These are phyloP conservation scores for Parnassius glacialis DNA, from an alignment of 2,888 invertebrate species.

Conservation along the genomic window DNA sequence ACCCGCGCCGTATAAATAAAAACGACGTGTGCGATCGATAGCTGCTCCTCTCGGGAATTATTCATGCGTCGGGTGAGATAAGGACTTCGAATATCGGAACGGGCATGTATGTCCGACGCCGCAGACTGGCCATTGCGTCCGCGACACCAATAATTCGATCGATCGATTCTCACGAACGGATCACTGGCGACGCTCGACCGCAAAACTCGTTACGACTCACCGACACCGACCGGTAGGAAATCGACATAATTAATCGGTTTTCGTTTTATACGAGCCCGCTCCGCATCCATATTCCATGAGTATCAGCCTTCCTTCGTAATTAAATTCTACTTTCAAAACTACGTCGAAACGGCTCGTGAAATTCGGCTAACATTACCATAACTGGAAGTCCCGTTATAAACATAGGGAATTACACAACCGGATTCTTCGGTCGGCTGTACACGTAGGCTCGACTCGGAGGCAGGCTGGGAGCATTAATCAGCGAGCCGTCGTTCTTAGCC, in stretches of 20 bases:
- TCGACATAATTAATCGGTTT: constrained; percentile 48
- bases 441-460: constrained; percentile 38
- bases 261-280: constrained; percentile 47
- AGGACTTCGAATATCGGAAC: constrained; percentile 47
- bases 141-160: constrained; percentile 50
- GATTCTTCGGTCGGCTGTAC: constrained; percentile 47
- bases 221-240: constrained; percentile 42
- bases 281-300: constrained; percentile 38
- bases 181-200: constrained; percentile 40
- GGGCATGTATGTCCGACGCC: constrained; percentile 6
- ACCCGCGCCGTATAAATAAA: constrained; percentile 80
- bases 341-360: constrained; percentile 60
- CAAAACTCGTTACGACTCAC: constrained; percentile 34
- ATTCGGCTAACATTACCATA: constrained; percentile 78
- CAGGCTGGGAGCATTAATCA: constrained; percentile 31
- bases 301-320: constrained; percentile 43
- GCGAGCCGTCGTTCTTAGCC: constrained; percentile 61
- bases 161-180: constrained; percentile 51
- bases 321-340: constrained; percentile 69
- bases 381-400: constrained; percentile 75
- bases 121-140: constrained; percentile 16
- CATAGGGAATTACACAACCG: constrained; percentile 74
- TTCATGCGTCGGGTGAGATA: constrained; percentile 78
- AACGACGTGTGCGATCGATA: constrained; percentile 81
- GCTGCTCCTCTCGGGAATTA: constrained; percentile 78